A percentile compares a stretch with the other conserved stretches of the same genome.
Conservation (phyloP, 2,888 invertebrate species). For the Ceriagrion tenellum region DNA sequence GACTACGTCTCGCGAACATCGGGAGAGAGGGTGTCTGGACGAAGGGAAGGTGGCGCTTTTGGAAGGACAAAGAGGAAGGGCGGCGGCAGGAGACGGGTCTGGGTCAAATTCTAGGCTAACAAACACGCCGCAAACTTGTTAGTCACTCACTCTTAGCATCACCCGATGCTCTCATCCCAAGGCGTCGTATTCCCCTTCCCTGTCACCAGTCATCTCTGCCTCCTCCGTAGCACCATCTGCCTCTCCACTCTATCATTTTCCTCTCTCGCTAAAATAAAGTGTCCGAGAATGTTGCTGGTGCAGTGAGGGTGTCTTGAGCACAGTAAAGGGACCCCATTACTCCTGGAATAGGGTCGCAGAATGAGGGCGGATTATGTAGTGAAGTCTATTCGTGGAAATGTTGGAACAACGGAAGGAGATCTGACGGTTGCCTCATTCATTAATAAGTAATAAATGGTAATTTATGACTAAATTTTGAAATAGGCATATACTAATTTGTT, state of each 20-base stretch:
- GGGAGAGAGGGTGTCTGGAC: no score
- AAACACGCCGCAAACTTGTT: conserved; percentile 26
- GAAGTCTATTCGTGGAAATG: not conserved
- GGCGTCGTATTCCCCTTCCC: not conserved
- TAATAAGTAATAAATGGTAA: not conserved
- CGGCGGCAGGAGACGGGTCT: not conserved
- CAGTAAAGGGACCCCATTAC: not conserved
- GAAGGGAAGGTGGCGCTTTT: not conserved
- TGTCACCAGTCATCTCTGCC: not conserved
- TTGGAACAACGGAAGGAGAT: not conserved
- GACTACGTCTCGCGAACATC: no score
- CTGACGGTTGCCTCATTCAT: not conserved
- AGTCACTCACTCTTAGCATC: conserved; percentile 1
- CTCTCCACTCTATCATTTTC: not conserved
- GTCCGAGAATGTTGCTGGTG: not conserved
- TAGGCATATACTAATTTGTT: no score
- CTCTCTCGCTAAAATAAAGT: not conserved
- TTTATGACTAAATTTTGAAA: no score
- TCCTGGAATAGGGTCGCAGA: not conserved
- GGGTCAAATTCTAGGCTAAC: not conserved
- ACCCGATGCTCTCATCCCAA: not conserved
- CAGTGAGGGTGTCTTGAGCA: not conserved
- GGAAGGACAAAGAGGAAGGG: not conserved
- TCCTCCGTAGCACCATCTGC: not conserved
- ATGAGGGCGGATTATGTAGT: not conserved